Evolutionary conservation across 2,113 vertebrate species (phyloP), one percentile per base, ranked within the genome.

Genomic region (Podarcis muralis): DNA sequence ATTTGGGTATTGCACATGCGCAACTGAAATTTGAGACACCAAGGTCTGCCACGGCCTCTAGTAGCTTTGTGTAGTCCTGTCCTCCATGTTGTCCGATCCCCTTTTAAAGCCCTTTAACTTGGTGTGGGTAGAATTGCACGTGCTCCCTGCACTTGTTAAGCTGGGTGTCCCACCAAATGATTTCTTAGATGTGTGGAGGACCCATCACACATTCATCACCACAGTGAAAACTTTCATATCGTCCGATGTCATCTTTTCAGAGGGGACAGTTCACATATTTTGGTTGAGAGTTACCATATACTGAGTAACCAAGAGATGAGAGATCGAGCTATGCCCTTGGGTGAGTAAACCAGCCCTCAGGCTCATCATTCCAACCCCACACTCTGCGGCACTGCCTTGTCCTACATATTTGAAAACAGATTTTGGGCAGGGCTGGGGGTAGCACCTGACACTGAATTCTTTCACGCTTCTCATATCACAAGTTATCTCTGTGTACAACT

Each of bases 401-500:
- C 6, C 37, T 81, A 0, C 0, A 5, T 27, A 81, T 86, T 37
- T 81, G 87, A 57, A 37, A 27, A 25, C 68, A 62, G 12, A 66
- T 66, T 83, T 80, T 20, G 6, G 48, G 48, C 9, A 12, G 48
- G 48, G 48, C 5, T 62, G 59, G 13, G 13, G 27, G 25, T 71
- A 25, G n/a, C 75, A 15, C 6, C 22, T 27, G 80, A 43, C 35
- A 75, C 71, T 23, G 85, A 87, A 69, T 9, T 0, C 0, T 25
- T 16, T 2, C 0, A 0, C 7, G 12, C 7, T 30, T 90, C 53
- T 32, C 40, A 57, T 62, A 43, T 5, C 48, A 4, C 3, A 25
- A 66, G 81, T 11, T 59, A 53, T 30, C 75, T 32, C 43, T 87
- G 90, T 68, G 88, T 74, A 16, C 89, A 90, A 91, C 43, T 95